phyloP scores from a whole-genome alignment of 2,888 invertebrate genomes.

The Watsonalla binaria region DNA sequence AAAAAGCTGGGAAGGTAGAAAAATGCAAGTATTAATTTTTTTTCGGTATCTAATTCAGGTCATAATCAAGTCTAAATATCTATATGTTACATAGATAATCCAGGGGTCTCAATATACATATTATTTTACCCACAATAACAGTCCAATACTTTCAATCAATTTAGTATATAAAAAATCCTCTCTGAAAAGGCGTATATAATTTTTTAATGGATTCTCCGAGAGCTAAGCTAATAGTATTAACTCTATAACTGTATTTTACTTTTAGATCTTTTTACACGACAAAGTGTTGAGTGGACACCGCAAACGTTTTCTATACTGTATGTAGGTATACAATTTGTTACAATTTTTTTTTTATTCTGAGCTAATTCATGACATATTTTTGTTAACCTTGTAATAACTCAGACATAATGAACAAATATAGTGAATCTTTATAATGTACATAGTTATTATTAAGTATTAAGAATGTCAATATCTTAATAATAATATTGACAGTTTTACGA shows the following conservation, averaged over 20 bases:
- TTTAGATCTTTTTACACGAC: neutral
- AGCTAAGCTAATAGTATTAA: too few relatives aligned
- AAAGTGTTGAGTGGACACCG: too few relatives aligned
- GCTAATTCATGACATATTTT: conserved; percentile 23
- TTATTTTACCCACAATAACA: too few relatives aligned
- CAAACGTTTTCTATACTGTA: neutral
- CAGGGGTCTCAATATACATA: too few relatives aligned
- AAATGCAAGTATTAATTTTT: too few relatives aligned
- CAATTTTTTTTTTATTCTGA: conserved; percentile 3
- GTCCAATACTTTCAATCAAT: too few relatives aligned
- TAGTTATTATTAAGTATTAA: conserved; percentile 10
- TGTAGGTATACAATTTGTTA: neutral
- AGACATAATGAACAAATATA: conserved; percentile 14
- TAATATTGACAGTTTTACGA: conserved; percentile 19
- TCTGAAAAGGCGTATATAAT: neutral
- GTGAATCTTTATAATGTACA: conserved; percentile 23
- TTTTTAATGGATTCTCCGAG: too few relatives aligned
- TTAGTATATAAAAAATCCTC: neutral
- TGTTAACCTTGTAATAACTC: conserved; percentile 24
- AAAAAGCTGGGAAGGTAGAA: too few relatives aligned
- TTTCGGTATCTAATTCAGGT: too few relatives aligned
- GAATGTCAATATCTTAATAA: conserved; percentile 18
- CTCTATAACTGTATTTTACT: neutral
- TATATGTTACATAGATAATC: too few relatives aligned
- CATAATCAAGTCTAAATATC: too few relatives aligned